Conservation (phyloP, 2,888 invertebrate species). For the Drosophila yooni region DNA sequence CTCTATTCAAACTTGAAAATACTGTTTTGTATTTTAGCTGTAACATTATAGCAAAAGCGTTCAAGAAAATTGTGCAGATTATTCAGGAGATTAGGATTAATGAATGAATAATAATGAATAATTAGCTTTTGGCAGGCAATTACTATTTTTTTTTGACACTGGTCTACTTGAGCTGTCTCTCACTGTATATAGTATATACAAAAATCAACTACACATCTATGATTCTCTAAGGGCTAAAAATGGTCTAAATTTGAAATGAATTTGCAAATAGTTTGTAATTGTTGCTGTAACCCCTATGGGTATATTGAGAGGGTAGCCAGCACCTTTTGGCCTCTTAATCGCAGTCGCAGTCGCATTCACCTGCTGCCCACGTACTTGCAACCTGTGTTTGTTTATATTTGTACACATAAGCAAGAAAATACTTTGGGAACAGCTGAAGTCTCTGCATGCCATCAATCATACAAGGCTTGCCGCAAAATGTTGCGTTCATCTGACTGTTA, state of each 20-base stretch:
- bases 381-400: neutral
- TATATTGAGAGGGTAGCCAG: neutral
- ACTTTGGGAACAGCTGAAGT: slow-evolving; percentile 13
- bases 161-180: no score
- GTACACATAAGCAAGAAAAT: slow-evolving; percentile 11
- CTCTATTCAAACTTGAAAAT: neutral
- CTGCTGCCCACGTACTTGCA: neutral
- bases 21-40: neutral
- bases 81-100: neutral
- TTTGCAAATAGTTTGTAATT: neutral
- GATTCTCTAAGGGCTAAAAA: neutral
- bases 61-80: neutral
- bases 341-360: neutral
- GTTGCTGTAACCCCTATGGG: neutral
- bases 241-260: neutral
- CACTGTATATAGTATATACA: no score
- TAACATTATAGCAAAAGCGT: neutral
- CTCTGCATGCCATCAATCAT: slow-evolving; percentile 43
- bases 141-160: no score
- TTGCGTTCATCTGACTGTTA: slow-evolving; percentile 15
- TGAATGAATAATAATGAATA: no score
- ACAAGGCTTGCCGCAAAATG: slow-evolving; percentile 13
- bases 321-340: neutral
- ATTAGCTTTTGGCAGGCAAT: no score
- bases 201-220: neutral